Base-by-base conservation (phyloP, 2,113 vertebrate species). In the Oenanthe oenanthe region DNA sequence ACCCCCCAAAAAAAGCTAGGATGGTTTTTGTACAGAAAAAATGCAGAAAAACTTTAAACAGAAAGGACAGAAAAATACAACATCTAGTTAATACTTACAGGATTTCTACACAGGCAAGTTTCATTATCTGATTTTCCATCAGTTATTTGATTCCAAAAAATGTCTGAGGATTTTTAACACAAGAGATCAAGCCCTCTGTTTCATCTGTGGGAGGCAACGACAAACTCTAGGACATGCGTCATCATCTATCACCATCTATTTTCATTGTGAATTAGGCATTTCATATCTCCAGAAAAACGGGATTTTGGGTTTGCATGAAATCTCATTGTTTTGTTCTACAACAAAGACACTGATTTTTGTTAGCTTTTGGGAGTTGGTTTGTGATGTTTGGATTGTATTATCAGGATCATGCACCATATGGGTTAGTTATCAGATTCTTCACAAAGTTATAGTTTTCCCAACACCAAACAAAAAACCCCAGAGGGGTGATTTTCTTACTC, bases 301-400 rank as follows among this genome's bases (percentile, higher is more conserved):
- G 76, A 86, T 85, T 95, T 93, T n/a, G 68, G 38, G 60, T 72
- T 86, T 72, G 40, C 60, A 58, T 85, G 76, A 42, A 43, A 87
- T 74, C 0, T 5, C 77, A 67, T 89, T 95, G 82, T 94, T 95
- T 86, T 95, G n/a, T 77, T 93, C 80, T 76, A 53, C 66, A 96
- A 81, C 68, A 87, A 97, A 95, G 88, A 66, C 0, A 1, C 28
- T 72, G 72, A 73, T 57, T 88, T 86, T 78, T 82, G 74, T 60
- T 88, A 19, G 79, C 72, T 83, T 85, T 91, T 58, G 83, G 92
- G 93, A 93, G n/a, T 56, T 73, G 68, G 56, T 91, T 95, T 92
- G 88, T 87, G 63, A 71, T 94, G 88, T 95, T 97, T 96, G 85
- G 93, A 85, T 93, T 93, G 90, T n/a, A 91, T 95, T 92, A 91